phyloP scores from a whole-genome alignment of 2,888 invertebrate genomes.

The Thalpophila matura region DNA sequence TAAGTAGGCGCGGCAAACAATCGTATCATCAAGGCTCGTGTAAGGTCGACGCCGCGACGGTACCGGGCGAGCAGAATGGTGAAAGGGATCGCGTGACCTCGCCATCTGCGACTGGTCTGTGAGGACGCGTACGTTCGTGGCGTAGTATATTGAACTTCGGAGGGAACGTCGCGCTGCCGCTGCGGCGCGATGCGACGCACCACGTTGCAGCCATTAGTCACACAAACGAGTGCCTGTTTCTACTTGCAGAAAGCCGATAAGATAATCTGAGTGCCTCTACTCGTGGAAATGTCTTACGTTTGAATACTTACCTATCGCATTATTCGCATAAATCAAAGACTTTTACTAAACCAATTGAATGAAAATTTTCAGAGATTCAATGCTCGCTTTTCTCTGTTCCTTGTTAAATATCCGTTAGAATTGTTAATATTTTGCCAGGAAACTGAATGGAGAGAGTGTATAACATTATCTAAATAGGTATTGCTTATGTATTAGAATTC shows the following conservation, averaged over 20 bases:
- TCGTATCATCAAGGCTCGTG: conserved; percentile 82
- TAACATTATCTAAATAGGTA: conserved; percentile 64
- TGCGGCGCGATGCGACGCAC: conserved; percentile 63
- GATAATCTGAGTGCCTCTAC: conserved; percentile 56
- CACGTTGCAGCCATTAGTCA: conserved; percentile 61
- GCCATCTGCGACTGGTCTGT: conserved; percentile 76
- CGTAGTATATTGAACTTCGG: conserved; percentile 78
- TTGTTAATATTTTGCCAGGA: conserved; percentile 63
- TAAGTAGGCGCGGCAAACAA: conserved; percentile 73
- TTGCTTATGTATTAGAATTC: conserved; percentile 72
- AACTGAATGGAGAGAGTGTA: conserved; percentile 59
- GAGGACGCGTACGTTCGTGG: conserved; percentile 68
- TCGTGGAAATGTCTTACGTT: conserved; percentile 38
- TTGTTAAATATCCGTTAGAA: conserved; percentile 59
- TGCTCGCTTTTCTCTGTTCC: conserved; percentile 33
- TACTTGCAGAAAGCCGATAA: conserved; percentile 61
- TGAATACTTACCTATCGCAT: conserved; percentile 32
- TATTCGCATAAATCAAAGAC: conserved; percentile 30
- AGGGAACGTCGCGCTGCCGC: conserved; percentile 64
- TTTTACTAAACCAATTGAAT: conserved; percentile 18
- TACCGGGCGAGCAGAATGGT: conserved; percentile 83
- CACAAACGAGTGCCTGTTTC: conserved; percentile 58
- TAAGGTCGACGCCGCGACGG: conserved; percentile 79
- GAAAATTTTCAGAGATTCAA: conserved; percentile 19
- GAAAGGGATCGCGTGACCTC: conserved; percentile 87